A percentile compares a stretch with the other conserved stretches of the same genome.
phyloP scores from a whole-genome alignment of 1,140 invertebrate species.

The Diabrotica undecimpunctata region DNA sequence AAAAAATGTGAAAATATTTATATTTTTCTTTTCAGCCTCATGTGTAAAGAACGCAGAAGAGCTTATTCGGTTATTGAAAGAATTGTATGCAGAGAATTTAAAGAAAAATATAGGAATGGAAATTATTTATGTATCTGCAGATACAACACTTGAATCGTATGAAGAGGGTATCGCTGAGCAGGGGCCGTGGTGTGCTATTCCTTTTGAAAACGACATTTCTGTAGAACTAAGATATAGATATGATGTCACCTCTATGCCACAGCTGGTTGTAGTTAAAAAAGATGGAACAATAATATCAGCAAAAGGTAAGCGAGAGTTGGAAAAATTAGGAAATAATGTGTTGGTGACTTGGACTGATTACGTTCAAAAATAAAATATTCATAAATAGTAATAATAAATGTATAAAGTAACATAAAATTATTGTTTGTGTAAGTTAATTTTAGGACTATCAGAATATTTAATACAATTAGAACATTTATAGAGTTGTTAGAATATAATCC shows the following conservation, averaged over 20 bases:
- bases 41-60: slow-evolving; percentile 18
- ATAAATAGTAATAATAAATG: no score
- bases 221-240: slow-evolving; percentile 22
- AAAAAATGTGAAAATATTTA: slow-evolving; percentile 19
- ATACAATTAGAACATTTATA: no score
- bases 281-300: slow-evolving; percentile 27
- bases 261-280: slow-evolving; percentile 22
- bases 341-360: slow-evolving; percentile 30
- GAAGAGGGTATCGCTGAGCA: slow-evolving; percentile 21
- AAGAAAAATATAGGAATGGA: slow-evolving; percentile 26
- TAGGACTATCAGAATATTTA: no score
- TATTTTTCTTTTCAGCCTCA: slow-evolving; percentile 28
- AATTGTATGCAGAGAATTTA: slow-evolving; percentile 26
- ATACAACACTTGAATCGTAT: slow-evolving; percentile 20
- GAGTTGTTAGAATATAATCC: no score
- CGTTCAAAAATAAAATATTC: slow-evolving; percentile 20
- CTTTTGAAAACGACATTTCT: slow-evolving; percentile 18
- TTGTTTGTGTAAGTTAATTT: no score
- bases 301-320: slow-evolving; percentile 25
- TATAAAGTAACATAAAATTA: no score
- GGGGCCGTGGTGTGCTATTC: slow-evolving; percentile 29
- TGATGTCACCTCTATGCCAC: slow-evolving; percentile 24
- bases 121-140: slow-evolving; percentile 27
- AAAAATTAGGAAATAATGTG: slow-evolving; percentile 24
- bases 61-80: slow-evolving; percentile 21